Evolutionary conservation across 2,113 vertebrate species (phyloP).

Genomic region (Guaruba guarouba): DNA sequence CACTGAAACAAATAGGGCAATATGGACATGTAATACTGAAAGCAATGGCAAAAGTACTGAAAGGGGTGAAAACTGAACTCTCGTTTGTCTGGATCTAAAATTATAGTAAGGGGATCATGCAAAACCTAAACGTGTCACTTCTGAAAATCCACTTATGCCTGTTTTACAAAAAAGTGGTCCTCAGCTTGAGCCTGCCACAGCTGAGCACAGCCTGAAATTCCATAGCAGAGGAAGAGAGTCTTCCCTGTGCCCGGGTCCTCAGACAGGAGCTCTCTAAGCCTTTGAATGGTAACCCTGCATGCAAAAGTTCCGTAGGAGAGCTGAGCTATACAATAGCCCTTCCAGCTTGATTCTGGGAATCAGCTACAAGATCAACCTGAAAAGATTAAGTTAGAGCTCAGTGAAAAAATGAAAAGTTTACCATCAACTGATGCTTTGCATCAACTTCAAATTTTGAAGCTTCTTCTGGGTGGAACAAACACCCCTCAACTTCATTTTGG

Average conservation of each 20-base stretch:
- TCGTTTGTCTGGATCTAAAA: background rate
- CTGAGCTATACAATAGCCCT: background rate
- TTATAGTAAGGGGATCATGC: background rate
- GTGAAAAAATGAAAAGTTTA: background rate
- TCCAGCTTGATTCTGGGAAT: background rate
- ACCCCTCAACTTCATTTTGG: background rate
- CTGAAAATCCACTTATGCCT: background rate
- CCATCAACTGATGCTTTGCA: background rate
- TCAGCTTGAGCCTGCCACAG: background rate
- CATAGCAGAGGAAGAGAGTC: background rate
- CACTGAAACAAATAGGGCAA: background rate
- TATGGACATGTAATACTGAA: background rate
- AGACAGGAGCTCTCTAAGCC: background rate
- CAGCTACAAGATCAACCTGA: background rate
- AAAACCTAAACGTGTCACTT: background rate
- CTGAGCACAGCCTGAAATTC: background rate
- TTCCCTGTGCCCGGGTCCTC: accelerated
- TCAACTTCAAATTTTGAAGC: background rate
- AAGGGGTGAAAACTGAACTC: background rate
- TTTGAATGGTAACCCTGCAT: background rate
- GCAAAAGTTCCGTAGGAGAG: background rate
- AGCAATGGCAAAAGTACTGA: background rate
- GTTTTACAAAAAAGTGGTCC: background rate
- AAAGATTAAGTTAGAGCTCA: accelerated
- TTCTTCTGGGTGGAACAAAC: background rate